Conservation (phyloP, 2,888 invertebrate species). For the Sepioteuthis lessoniana region DNA sequence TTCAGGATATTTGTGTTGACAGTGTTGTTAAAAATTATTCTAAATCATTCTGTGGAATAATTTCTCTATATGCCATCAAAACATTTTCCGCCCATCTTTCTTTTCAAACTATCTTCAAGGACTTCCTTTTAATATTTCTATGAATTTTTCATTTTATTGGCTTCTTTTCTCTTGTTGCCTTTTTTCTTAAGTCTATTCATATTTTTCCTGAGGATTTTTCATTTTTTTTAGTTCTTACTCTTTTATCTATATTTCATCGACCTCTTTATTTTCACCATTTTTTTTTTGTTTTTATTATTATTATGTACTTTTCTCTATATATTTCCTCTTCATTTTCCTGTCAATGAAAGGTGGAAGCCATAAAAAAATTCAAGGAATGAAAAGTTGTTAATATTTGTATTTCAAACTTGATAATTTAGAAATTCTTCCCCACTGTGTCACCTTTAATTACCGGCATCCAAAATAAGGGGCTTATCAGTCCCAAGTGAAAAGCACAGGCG, state of each 20-base stretch:
- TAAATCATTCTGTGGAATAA: background rate
- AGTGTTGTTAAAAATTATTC: background rate
- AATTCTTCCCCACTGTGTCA: background rate
- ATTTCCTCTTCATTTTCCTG: background rate
- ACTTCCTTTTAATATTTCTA: background rate
- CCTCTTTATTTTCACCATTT: background rate
- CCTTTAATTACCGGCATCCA: background rate
- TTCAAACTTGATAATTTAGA: background rate
- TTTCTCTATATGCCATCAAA: background rate
- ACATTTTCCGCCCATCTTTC: background rate
- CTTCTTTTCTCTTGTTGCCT: background rate
- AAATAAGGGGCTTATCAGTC: background rate
- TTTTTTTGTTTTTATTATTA: background rate
- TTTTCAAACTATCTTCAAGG: background rate
- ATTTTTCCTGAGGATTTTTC: background rate
- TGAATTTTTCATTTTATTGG: background rate
- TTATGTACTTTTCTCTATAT: background rate
- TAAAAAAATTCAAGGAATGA: background rate
- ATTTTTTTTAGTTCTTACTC: background rate
- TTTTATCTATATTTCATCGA: background rate
- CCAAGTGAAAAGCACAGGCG: background rate
- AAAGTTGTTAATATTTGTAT: constrained; percentile 18
- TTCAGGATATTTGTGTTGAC: background rate
- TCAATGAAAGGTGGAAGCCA: background rate
- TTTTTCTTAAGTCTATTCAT: background rate